These are phyloP conservation scores for Myrmecobius fasciatus DNA, from an alignment of 2,113 vertebrate species.

Conservation along the genomic window DNA sequence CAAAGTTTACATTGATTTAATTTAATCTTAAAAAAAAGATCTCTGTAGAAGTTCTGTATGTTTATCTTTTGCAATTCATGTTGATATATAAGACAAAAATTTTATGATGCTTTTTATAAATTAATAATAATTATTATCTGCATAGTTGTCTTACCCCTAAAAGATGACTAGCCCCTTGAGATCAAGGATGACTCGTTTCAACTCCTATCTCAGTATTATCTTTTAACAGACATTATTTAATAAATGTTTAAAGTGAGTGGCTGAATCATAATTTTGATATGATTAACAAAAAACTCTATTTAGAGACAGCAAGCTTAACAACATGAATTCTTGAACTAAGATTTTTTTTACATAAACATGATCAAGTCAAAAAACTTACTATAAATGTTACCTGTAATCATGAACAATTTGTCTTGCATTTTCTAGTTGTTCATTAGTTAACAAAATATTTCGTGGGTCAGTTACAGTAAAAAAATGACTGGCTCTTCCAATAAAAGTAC, in stretches of 20 bases:
- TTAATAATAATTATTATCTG: neutral
- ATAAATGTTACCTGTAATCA: constrained; percentile 90
- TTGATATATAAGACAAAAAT: neutral
- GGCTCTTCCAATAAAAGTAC: constrained; percentile 94
- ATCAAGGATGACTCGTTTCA: neutral
- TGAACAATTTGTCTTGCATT: constrained; percentile 90
- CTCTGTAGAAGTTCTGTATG: neutral
- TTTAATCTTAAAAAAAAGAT: neutral
- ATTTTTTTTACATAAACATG: neutral
- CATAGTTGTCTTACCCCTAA: neutral
- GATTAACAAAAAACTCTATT: neutral
- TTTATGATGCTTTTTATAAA: neutral
- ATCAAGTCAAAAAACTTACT: neutral
- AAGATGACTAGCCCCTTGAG: neutral
- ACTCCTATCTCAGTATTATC: neutral
- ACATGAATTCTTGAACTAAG: fast-evolving
- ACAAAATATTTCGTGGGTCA: constrained; percentile 94
- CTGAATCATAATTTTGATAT: neutral
- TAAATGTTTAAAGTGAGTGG: neutral
- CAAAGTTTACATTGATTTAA: neutral
- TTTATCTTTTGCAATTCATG: neutral
- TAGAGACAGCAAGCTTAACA: neutral
- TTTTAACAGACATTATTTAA: neutral
- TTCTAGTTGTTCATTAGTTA: constrained; percentile 91
- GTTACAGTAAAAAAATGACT: constrained; percentile 99